Percentiles rank a stretch among this genome's conserved stretches.
phyloP scores from a whole-genome alignment of 1,140 invertebrate species.

The Akabosia matsudoensis region DNA sequence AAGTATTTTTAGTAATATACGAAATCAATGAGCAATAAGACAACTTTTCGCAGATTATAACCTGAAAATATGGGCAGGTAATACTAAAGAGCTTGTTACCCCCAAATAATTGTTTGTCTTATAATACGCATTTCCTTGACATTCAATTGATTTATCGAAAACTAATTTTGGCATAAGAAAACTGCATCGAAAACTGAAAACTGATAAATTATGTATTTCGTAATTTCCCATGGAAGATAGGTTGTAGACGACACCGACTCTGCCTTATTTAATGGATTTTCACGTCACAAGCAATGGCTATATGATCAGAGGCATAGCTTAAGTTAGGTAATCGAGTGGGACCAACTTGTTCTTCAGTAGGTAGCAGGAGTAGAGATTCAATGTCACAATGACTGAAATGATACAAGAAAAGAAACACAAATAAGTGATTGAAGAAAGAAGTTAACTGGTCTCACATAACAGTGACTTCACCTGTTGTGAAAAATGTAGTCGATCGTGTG shows the following conservation, averaged over 20 bases:
- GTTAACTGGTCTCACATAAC: constrained; percentile 33
- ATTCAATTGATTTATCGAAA: too few species aligned
- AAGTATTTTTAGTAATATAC: too few species aligned
- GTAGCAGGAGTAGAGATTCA: constrained; percentile 62
- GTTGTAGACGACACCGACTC: not conserved
- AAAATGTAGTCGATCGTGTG: constrained; percentile 79
- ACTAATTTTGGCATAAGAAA: too few species aligned
- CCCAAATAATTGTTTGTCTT: too few species aligned
- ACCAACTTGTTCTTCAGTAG: constrained; percentile 65
- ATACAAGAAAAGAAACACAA: not conserved
- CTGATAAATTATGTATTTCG: not conserved
- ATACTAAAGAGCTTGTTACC: too few species aligned
- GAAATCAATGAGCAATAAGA: too few species aligned
- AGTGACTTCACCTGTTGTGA: constrained; percentile 56
- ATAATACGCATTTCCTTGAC: too few species aligned
- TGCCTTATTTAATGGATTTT: constrained; percentile 38
- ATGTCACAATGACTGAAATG: constrained; percentile 55
- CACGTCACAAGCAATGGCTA: constrained; percentile 71
- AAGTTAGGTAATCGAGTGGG: constrained; percentile 64
- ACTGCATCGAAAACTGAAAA: constrained; percentile 5
- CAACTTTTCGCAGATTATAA: too few species aligned
- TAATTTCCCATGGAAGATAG: not conserved
- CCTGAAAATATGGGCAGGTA: too few species aligned
- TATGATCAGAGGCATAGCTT: constrained; percentile 74
- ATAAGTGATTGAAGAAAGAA: not conserved